Percentiles rank a stretch among this genome's conserved stretches.
Conservation (phyloP, 2,113 vertebrate species). For the Barnardius zonarius region DNA sequence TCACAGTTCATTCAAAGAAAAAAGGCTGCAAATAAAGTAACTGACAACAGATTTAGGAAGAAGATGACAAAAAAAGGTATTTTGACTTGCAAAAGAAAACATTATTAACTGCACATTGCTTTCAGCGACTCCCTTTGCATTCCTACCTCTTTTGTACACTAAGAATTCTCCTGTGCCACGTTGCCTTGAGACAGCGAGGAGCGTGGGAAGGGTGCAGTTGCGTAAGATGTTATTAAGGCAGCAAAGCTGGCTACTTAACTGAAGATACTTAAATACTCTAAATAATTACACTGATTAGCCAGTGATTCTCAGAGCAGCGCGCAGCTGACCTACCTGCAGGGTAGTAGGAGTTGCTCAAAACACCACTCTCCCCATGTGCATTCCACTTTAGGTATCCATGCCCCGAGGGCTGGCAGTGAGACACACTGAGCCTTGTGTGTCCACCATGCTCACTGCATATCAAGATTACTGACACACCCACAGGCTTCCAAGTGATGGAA, state of each 20-base stretch:
- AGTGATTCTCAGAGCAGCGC: background rate
- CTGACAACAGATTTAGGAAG: background rate
- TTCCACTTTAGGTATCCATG: accelerated
- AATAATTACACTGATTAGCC: constrained; percentile 45
- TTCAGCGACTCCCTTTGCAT: background rate
- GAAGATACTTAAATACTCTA: constrained; percentile 40
- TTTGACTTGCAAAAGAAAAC: background rate
- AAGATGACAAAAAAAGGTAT: accelerated
- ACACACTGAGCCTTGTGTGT: background rate
- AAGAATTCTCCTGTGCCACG: accelerated
- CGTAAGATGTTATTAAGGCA: constrained; percentile 17
- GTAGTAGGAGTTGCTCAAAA: background rate
- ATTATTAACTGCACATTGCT: background rate
- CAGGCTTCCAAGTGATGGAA: accelerated
- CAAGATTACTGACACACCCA: background rate
- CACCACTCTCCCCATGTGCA: background rate
- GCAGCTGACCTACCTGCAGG: background rate
- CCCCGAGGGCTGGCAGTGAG: background rate
- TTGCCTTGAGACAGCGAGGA: background rate
- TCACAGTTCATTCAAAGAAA: background rate
- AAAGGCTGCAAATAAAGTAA: background rate
- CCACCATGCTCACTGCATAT: background rate
- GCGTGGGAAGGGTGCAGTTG: constrained; percentile 36
- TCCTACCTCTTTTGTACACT: background rate
- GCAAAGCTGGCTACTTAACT: constrained; percentile 51